Base-by-base conservation (phyloP, 1,140 invertebrate genomes). In the Ephestia elutella region DNA sequence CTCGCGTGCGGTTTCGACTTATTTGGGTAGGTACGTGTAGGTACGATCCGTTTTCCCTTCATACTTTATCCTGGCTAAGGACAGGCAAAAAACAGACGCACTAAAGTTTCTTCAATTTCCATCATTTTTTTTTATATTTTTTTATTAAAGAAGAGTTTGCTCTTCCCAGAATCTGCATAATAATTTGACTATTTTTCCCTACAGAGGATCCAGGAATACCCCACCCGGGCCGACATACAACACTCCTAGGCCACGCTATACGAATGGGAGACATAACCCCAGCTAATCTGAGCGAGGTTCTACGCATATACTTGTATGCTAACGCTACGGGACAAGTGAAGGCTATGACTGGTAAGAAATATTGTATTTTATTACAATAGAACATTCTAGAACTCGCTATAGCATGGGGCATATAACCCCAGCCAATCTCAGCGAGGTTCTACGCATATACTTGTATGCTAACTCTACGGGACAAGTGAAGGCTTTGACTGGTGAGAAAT, bases 221-320 rank as follows among this genome's bases (percentile, higher is more conserved):
- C 0, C 96, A 96, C 80, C 95, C 95, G 0, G 94, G 94, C 0
- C 87, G 95, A 5, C 95, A 97, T 74, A 95, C 95, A 0, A 98
- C 96, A 0, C 91, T 96, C 2, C 89, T 98, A 0, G 96, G 96
- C 0, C 97, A 98, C 82, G 97, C 96, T 63, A 90, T 98, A 5
- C 93, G 95, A 21, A 96, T 98, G 78, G 95, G 96, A 2, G 96
- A 98, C 70, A 95, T 98, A 19, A 98, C 95, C 0, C 95, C 96
- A 60, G 92, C 93, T 11, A 97, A 97, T 76, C 91, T 99, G n/a
- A 96, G 95, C 32, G 97, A 99, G 85, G 93, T 98, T 30, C 83
- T 99, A 7, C 89, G 97, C 54, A 95, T 99, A 75, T 98, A 97
- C 79, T 81, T 96, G 54, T 95, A 95, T 73, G 95, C 95, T 0